Percentiles rank a stretch among this genome's conserved stretches.
These are phyloP conservation scores for Drosophila bifasciata DNA, from an alignment of 1,140 invertebrate genomes.

Conservation along the genomic window DNA sequence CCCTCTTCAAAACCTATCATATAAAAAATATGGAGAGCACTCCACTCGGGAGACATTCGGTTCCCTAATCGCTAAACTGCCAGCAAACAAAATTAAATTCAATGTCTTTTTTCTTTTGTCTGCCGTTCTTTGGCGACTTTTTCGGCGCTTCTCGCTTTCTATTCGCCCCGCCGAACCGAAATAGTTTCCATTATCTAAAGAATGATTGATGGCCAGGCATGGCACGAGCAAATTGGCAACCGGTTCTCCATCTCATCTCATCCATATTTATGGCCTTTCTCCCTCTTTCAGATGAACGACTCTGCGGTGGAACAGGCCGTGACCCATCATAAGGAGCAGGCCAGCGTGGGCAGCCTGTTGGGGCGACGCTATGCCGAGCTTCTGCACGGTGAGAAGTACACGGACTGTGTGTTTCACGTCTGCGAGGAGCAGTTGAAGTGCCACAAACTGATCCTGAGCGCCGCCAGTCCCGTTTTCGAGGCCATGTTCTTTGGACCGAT, in stretches of 20 bases:
- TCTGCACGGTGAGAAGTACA: slow-evolving; percentile 64
- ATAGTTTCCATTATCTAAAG: slow-evolving; percentile 22
- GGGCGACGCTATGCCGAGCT: slow-evolving; percentile 70
- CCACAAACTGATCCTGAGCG: slow-evolving; percentile 89
- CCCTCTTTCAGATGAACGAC: slow-evolving; percentile 50
- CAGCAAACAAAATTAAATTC: slow-evolving; percentile 21
- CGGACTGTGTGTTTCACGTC: slow-evolving; percentile 77
- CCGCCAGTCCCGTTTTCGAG: slow-evolving; percentile 90
- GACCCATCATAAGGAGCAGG: slow-evolving; percentile 53
- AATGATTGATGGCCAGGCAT: slow-evolving; percentile 16
- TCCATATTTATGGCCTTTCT: slow-evolving; percentile 28
- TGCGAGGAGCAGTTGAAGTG: slow-evolving; percentile 65
- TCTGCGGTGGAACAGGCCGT: slow-evolving; percentile 40
- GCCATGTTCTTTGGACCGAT: slow-evolving; percentile 89
- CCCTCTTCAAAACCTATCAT: slow-evolving; percentile 8
- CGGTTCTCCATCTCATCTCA: slow-evolving; percentile 30
- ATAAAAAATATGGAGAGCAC: background rate
- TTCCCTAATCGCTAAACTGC: background rate
- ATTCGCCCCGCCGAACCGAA: slow-evolving; percentile 19
- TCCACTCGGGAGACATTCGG: too few species aligned
- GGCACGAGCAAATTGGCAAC: slow-evolving; percentile 36
- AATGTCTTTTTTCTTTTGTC: slow-evolving; percentile 26
- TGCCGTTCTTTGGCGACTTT: background rate
- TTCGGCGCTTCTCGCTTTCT: slow-evolving; percentile 30
- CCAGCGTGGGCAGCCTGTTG: slow-evolving; percentile 33